These are phyloP conservation scores for mouse (Mus musculus) DNA, from an alignment of 2,113 vertebrate genomes.

Conservation along the genomic window DNA sequence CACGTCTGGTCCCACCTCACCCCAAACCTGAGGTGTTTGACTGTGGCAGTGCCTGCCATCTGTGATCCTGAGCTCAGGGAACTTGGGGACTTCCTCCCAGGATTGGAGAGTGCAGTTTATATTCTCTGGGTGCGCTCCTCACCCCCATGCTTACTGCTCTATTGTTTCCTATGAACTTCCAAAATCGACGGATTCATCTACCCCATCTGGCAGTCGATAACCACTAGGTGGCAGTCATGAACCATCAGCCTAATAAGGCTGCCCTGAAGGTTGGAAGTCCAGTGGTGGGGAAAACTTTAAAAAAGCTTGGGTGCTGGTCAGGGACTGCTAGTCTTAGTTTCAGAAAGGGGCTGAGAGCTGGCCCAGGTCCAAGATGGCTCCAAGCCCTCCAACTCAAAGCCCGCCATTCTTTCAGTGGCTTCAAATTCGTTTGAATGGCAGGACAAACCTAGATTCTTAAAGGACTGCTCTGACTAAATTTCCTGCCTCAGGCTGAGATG, in stretches of 20 bases:
- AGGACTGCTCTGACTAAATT: background rate
- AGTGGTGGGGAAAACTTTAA: background rate
- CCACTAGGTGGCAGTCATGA: constrained; percentile 57
- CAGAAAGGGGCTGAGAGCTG: fast-evolving
- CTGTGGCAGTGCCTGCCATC: background rate
- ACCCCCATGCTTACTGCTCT: too few relatives aligned
- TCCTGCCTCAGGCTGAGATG: background rate
- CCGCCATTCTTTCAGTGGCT: background rate
- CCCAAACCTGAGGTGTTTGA: background rate
- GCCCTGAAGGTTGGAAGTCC: background rate
- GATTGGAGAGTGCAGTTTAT: background rate
- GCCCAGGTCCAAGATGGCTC: background rate
- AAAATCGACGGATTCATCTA: fast-evolving
- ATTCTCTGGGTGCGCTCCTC: background rate
- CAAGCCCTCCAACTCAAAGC: background rate
- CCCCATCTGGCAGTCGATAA: background rate
- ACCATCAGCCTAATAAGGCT: fast-evolving
- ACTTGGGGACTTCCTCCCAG: background rate
- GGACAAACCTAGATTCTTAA: background rate
- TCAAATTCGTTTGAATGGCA: background rate
- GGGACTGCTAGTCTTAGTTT: background rate
- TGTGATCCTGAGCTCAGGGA: background rate
- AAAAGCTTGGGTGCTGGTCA: background rate
- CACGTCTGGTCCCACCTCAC: fast-evolving
- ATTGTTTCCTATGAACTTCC: background rate